Evolutionary conservation across 2,113 vertebrate genomes (phyloP).

Genomic region (Lophotis ruficrista): DNA sequence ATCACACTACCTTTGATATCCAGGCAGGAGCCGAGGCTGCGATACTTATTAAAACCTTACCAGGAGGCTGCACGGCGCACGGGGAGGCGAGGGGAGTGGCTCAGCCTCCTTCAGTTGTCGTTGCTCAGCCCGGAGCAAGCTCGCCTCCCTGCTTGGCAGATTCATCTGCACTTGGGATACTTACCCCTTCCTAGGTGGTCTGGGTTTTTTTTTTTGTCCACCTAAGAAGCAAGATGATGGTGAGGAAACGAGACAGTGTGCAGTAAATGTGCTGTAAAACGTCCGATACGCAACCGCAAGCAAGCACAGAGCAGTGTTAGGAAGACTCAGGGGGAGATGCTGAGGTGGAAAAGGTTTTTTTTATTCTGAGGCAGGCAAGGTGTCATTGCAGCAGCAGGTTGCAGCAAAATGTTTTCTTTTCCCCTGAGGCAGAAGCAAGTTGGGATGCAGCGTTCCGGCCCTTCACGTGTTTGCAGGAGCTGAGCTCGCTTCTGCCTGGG

Average conservation of each 20-base stretch:
- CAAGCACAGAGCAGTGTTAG: background rate
- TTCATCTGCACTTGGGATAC: background rate
- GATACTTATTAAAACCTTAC: background rate
- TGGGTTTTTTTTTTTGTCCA: background rate
- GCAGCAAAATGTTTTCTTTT: background rate
- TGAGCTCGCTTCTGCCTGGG: background rate
- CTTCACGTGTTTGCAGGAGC: background rate
- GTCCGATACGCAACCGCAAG: background rate
- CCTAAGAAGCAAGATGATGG: background rate
- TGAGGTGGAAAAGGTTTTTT: background rate
- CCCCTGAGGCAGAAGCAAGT: background rate
- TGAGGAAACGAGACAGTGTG: background rate
- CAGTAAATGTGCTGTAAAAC: background rate
- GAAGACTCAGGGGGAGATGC: constrained; percentile 22
- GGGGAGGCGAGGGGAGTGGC: background rate
- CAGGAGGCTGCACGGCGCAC: background rate
- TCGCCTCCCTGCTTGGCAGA: background rate
- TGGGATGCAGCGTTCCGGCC: background rate
- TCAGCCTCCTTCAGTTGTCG: background rate
- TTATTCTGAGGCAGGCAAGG: background rate
- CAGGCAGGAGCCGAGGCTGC: background rate
- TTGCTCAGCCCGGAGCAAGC: background rate
- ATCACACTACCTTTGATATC: background rate
- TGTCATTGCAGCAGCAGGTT: too few relatives aligned
- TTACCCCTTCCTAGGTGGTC: too few relatives aligned